Base-by-base conservation (phyloP, 2,888 invertebrate species). In the Agrypnus murinus region DNA sequence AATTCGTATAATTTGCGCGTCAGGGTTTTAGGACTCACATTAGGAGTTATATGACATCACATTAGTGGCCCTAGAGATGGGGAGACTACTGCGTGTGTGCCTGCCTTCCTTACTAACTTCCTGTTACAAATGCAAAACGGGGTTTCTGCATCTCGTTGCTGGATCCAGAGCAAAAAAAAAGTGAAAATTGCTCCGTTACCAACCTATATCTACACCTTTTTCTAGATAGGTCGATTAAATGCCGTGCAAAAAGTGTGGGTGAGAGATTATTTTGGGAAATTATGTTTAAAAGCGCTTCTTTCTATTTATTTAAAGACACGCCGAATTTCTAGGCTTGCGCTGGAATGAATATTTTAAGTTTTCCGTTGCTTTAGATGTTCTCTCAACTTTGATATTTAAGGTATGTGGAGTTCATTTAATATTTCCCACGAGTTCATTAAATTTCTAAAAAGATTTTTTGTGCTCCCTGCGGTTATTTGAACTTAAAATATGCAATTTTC, bases 21-120 rank as follows among this genome's bases (percentile, higher is more conserved):
- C 68, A 34, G 63, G 68, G 55, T 67, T 69, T 58, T 55, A 69
- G 68, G 32, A 62, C 53, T 57, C 63, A 58, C 68, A 69, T 69
- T 67, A 60, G 60, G 60, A 67, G 67, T 67, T 67, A 67, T 67
- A 67, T 67, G 67, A 67, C 67, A 62, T 67, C 50, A 62, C 67
- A 67, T 67, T 67, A 67, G 67, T 55, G 62, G 40, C 12, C 50
- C 53, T 59, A 40, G 67, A 53, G 60, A 60, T 62, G 67, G 60
- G 67, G 60, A 60, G 59, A 62, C 38, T 53, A 46, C 67, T 62
- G 17, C n/a, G n/a, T 43, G 48, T 43, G 43, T 58, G 57, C 65
- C 59, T 57, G 67, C 48, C 50, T 62, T 46, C 67, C 67, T 59
- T 62, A 67, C 67, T 40, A 59, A 53, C 60, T 62, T 67, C 65